Percentiles rank a stretch among this genome's conserved stretches.
These are phyloP conservation scores for Micrasema longulum DNA, from an alignment of 1,140 invertebrate genomes.

Conservation along the genomic window DNA sequence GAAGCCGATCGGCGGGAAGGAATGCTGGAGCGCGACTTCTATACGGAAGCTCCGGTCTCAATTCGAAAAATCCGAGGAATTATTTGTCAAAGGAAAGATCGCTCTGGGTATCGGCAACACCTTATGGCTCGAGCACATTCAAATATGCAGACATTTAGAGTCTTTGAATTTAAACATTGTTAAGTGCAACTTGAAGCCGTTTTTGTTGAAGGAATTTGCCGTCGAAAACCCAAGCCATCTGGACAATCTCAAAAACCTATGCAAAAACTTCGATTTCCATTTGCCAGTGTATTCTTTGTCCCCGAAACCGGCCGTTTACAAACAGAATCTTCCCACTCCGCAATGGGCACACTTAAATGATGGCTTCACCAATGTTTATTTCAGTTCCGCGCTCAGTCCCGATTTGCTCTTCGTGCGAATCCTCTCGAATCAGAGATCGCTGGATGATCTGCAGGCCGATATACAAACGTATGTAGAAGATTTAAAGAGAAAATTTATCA, in stretches of 20 bases:
- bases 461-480: conserved; percentile 58
- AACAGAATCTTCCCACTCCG: conserved; percentile 52
- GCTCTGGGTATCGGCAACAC: conserved; percentile 59
- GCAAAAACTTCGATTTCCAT: conserved; percentile 22
- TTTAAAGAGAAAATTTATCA: conserved; percentile 45
- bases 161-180: conserved; percentile 17
- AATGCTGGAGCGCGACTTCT: conserved; percentile 59
- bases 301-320: conserved; percentile 56
- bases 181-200: conserved; percentile 29
- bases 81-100: conserved; percentile 59
- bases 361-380: conserved; percentile 57
- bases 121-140: conserved; percentile 58
- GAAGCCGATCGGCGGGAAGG: conserved; percentile 61
- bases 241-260: conserved; percentile 23
- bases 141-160: conserved; percentile 32
- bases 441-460: conserved; percentile 58
- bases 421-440: conserved; percentile 58
- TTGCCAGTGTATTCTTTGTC: conserved; percentile 27
- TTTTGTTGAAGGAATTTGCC: conserved; percentile 34
- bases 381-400: conserved; percentile 57
- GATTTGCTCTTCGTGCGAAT: conserved; percentile 59
- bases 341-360: conserved; percentile 64
- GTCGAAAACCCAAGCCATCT: conserved; percentile 41
- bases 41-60: conserved; percentile 57
- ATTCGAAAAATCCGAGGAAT: conserved; percentile 50